Conservation (phyloP, 2,113 vertebrate species). For the Mugil cephalus region DNA sequence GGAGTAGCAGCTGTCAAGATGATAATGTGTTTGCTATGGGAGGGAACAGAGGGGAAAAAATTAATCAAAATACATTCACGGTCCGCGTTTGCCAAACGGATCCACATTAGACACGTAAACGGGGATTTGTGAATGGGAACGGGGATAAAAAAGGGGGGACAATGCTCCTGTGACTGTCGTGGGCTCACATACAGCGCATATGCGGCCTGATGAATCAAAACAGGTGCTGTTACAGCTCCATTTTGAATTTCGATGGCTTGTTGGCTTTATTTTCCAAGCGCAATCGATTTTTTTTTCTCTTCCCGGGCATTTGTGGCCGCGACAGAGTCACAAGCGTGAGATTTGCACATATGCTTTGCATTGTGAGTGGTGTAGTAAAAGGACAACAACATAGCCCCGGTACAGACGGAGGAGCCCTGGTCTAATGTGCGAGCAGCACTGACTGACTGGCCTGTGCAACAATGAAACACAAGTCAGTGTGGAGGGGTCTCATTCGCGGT, state of each 20-base stretch:
- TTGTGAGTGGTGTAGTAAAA: constrained; percentile 25
- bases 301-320: not conserved
- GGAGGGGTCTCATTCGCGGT: not conserved
- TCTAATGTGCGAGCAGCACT: constrained; percentile 44
- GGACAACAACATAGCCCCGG: constrained; percentile 40
- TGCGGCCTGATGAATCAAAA: constrained; percentile 79
- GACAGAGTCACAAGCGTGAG: not conserved
- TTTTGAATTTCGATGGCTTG: constrained; percentile 77
- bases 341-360: constrained; percentile 9
- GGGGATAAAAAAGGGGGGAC: constrained; percentile 19
- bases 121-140: constrained; percentile 63
- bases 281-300: constrained; percentile 3
- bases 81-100: constrained; percentile 8
- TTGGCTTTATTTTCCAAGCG: constrained; percentile 48
- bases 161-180: constrained; percentile 28
- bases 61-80: not conserved
- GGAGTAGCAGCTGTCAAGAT: constrained; percentile 76
- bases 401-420: constrained; percentile 43
- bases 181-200: constrained; percentile 51
- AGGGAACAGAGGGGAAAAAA: not conserved
- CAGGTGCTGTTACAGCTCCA: constrained; percentile 82
- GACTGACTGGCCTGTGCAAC: constrained; percentile 66
- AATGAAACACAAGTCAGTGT: constrained; percentile 69
- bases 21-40: constrained; percentile 36
- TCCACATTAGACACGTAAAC: constrained; percentile 35